These are phyloP conservation scores for Dicerorhinus sumatrensis DNA, from an alignment of 2,113 vertebrate genomes.

Conservation along the genomic window DNA sequence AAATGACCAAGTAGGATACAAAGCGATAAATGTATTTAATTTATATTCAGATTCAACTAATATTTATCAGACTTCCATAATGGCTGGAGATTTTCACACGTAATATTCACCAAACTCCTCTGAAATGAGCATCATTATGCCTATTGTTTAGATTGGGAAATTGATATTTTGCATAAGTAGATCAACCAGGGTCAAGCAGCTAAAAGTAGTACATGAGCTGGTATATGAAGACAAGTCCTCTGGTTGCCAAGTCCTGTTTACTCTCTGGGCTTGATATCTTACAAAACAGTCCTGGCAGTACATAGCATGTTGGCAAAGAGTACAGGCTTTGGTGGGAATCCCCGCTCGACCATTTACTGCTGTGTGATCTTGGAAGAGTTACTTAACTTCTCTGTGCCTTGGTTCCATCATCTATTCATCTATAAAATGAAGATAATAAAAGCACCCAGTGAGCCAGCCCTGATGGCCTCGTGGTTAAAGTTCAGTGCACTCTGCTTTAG, in stretches of 20 bases:
- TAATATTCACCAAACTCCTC: neutral
- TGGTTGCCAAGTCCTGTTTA: neutral
- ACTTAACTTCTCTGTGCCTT: neutral
- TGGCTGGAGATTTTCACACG: neutral
- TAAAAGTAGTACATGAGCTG: neutral
- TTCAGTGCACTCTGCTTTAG: too few relatives aligned
- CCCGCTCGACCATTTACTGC: neutral
- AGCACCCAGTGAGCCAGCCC: too few relatives aligned
- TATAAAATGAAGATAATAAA: neutral
- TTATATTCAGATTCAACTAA: neutral
- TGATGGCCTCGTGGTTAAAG: too few relatives aligned
- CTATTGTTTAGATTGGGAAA: neutral
- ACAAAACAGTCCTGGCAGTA: neutral
- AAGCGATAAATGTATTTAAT: neutral
- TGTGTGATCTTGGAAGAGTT: neutral
- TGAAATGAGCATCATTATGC: neutral
- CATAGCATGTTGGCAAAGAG: too few relatives aligned
- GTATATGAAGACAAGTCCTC: neutral
- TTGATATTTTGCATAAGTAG: neutral
- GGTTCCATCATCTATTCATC: neutral
- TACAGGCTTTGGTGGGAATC: neutral
- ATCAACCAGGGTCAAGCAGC: neutral
- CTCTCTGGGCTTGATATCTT: neutral
- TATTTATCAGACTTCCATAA: neutral
- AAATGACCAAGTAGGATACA: neutral